Base-by-base conservation (phyloP, 1,140 invertebrate species). In the Calycopis cecrops region DNA sequence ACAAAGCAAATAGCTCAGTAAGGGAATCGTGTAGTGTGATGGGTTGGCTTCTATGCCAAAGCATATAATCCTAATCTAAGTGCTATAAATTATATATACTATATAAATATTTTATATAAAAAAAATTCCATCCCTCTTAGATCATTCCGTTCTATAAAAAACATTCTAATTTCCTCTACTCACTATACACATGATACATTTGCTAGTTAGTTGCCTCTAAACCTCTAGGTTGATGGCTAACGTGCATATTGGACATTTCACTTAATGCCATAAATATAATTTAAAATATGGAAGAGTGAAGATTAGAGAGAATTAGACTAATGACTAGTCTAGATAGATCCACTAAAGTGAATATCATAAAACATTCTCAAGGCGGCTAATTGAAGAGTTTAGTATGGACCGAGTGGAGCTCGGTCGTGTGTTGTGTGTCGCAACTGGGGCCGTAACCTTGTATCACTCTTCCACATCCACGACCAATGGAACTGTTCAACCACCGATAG, bases 251-350 rank as follows among this genome's bases (percentile, higher is more conserved):
- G 57, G 65, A 71, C 66, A 76, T 71, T 70, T 70, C 71, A 60
- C 68, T 56, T 63, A 62, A 65, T 65, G 67, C 69, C 57, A 63
- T 58, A 69, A 51, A 58, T 69, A 69, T 82, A 77, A 71, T 70
- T 80, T 81, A 63, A 82, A 85, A 85, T 73, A 86, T 86, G 83
- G 83, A 86, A 86, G 83, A 86, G 83, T 86, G 83, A 86, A 82
- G 74, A 71, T 73, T 73, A 81, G 62, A 74, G 66, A 73, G 60
- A 77, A 48, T 79, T 73, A 66, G 59, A 71, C 73, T 78, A 83
- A 62, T 40, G n/a, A 37, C 18, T 69, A 51, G 51, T 59, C 67
- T 70, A 69, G 55, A 58, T 62, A 65, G 64, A 62, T 44, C 44
- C 60, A 67, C 69, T 73, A 72, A 58, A 65, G 42, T 52, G 34